Percentiles rank a stretch among this genome's conserved stretches.
Conservation (phyloP, 2,888 invertebrate genomes). For the Blomia tropicalis region DNA sequence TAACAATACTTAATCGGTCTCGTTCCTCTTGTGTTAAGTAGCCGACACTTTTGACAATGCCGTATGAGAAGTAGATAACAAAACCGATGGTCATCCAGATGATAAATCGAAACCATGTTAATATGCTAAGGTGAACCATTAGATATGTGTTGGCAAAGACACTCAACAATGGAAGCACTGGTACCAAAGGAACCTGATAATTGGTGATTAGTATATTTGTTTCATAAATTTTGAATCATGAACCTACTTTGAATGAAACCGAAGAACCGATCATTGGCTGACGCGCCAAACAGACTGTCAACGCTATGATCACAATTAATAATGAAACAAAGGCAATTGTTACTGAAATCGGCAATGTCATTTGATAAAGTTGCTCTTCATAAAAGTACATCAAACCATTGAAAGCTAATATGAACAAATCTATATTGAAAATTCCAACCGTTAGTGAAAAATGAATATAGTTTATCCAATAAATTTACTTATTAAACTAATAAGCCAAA, state of each 20-base stretch:
- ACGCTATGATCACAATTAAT: background rate
- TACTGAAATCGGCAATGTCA: conserved; percentile 13
- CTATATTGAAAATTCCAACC: conserved; percentile 27
- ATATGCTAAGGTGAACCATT: conserved; percentile 31
- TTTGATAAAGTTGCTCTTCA: conserved; percentile 30
- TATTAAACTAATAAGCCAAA: conserved; percentile 26
- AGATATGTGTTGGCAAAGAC: conserved; percentile 19
- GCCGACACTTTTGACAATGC: conserved; percentile 18
- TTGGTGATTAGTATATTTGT: background rate
- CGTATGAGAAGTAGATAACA: conserved; percentile 17
- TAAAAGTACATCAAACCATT: conserved; percentile 32
- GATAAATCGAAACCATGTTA: conserved; percentile 66
- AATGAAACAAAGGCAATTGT: conserved; percentile 5
- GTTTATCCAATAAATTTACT: background rate
- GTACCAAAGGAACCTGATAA: conserved; percentile 12
- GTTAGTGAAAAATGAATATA: background rate
- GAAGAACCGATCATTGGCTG: conserved; percentile 14
- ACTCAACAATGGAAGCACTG: conserved; percentile 13
- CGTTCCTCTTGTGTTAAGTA: conserved; percentile 8
- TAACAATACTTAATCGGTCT: background rate
- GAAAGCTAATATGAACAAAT: conserved; percentile 29
- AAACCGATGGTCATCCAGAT: conserved; percentile 61
- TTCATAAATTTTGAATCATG: background rate
- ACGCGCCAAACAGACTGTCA: conserved; percentile 10
- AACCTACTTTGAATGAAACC: conserved; percentile 12